Percentiles rank a stretch among this genome's conserved stretches.
Conservation (phyloP, 2,113 vertebrate species). For the Fregetta grallaria region DNA sequence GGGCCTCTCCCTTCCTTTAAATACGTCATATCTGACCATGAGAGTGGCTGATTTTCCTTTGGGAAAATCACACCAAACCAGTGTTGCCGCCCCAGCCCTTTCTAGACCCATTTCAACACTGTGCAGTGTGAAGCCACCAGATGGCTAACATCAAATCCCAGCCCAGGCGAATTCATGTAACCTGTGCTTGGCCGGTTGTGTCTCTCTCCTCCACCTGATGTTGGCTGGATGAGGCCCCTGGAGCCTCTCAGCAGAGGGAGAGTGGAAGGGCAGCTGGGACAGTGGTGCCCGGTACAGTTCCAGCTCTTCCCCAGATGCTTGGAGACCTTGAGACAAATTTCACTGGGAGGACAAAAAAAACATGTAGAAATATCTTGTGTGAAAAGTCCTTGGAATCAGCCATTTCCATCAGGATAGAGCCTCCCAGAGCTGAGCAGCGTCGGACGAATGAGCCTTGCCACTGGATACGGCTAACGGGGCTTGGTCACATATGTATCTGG, state of each 20-base stretch:
- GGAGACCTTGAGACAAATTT: background rate
- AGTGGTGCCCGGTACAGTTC: background rate
- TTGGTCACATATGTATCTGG: background rate
- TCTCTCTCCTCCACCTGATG: rapidly evolving
- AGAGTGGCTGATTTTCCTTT: background rate
- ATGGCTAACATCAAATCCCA: background rate
- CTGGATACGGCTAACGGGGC: rapidly evolving
- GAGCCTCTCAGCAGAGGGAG: background rate
- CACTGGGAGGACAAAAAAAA: background rate
- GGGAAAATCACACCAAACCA: background rate
- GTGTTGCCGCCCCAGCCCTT: background rate
- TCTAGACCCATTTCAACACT: background rate
- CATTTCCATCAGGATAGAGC: background rate
- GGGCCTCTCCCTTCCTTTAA: background rate
- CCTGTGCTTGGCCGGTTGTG: background rate
- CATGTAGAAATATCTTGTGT: background rate
- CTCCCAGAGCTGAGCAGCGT: background rate
- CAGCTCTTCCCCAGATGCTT: background rate
- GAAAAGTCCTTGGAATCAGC: background rate
- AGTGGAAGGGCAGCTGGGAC: background rate
- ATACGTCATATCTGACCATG: background rate
- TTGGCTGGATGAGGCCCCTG: background rate
- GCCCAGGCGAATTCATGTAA: background rate
- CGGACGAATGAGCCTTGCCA: rapidly evolving
- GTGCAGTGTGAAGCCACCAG: background rate